Percentiles rank a stretch among this genome's conserved stretches.
These are phyloP conservation scores for Chelonoidis abingdonii DNA, from an alignment of 2,113 vertebrate genomes.

Conservation along the genomic window DNA sequence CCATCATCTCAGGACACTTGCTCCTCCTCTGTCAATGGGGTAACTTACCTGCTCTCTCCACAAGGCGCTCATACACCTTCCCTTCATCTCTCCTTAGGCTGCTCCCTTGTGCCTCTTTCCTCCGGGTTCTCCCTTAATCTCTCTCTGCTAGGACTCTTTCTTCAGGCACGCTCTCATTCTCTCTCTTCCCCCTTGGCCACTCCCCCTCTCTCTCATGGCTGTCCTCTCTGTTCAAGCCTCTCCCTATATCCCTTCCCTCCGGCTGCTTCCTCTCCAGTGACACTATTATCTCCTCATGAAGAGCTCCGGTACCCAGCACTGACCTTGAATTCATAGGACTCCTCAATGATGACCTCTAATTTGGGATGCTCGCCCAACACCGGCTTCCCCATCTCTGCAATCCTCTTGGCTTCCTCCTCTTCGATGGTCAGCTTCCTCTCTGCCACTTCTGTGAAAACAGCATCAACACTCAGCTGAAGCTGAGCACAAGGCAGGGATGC, in stretches of 20 bases:
- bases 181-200: too few relatives aligned
- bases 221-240: not conserved
- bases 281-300: not conserved
- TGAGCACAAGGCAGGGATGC: not conserved
- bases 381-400: constrained; percentile 98
- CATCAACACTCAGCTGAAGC: constrained; percentile 46
- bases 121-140: not conserved
- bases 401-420: constrained; percentile 95
- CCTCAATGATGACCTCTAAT: constrained; percentile 98
- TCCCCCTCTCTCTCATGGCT: not conserved
- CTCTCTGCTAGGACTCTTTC: not conserved
- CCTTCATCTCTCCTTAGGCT: not conserved
- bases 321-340: constrained; percentile 99
- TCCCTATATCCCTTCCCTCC: not conserved
- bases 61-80: not conserved
- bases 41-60: not conserved
- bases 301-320: constrained; percentile 15
- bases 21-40: not conserved
- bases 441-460: constrained; percentile 83
- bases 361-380: constrained; percentile 93
- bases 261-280: not conserved
- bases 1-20: not conserved
- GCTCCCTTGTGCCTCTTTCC: not conserved
- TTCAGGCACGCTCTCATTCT: not conserved
- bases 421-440: constrained; percentile 93